Evolutionary conservation across 1,140 invertebrate species (phyloP).

Genomic region (Heterodera carotae): DNA sequence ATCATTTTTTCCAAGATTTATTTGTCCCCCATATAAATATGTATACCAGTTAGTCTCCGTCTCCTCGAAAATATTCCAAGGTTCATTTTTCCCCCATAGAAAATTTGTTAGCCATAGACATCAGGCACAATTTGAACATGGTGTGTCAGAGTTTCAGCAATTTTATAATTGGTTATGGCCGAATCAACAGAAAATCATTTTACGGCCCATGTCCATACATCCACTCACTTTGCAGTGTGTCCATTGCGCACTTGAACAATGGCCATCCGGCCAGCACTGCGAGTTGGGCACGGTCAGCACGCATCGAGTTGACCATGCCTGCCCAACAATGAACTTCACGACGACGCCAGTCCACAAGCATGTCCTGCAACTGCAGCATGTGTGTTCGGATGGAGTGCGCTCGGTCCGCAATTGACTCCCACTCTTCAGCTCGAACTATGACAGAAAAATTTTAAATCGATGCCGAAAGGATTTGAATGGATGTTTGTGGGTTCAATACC

Average conservation of each 20-base stretch:
- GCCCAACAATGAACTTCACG: conserved; percentile 85
- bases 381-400: conserved; percentile 79
- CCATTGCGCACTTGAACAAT: conserved; percentile 44
- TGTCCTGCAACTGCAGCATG: conserved; percentile 74
- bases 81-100: too few relatives aligned
- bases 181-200: too few relatives aligned
- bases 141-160: too few relatives aligned
- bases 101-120: too few relatives aligned
- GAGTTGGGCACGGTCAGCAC: conserved; percentile 58
- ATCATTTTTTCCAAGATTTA: too few relatives aligned
- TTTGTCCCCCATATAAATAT: too few relatives aligned
- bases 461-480: too few relatives aligned
- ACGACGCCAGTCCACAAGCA: conserved; percentile 87
- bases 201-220: too few relatives aligned
- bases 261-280: conserved; percentile 56
- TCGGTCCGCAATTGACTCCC: conserved; percentile 75
- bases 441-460: conserved; percentile 24
- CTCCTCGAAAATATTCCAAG: too few relatives aligned
- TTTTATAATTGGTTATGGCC: too few relatives aligned
- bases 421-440: conserved; percentile 57
- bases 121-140: too few relatives aligned
- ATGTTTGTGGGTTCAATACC: neutral
- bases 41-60: too few relatives aligned
- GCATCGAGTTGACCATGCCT: conserved; percentile 73
- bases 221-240: conserved; percentile 5